phyloP scores from a whole-genome alignment of 1,140 invertebrate species.

The Danaus melanippus region DNA sequence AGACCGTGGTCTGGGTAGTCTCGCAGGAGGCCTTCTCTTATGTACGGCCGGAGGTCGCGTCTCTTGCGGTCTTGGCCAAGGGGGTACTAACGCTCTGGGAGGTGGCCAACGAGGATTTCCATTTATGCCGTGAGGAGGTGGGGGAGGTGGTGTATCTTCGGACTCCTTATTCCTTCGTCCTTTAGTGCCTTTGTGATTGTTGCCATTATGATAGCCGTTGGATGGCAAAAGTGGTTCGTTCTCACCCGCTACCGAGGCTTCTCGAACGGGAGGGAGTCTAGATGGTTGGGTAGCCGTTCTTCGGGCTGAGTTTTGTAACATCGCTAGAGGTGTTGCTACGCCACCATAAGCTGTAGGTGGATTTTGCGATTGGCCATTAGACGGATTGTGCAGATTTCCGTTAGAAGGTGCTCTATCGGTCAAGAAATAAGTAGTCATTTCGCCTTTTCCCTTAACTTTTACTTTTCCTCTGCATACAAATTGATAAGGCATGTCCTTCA shows the following conservation, averaged over 20 bases:
- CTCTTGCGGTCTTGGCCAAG: conserved; percentile 72
- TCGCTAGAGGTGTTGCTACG: conserved; percentile 78
- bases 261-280: conserved; percentile 58
- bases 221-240: conserved; percentile 78
- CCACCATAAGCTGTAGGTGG: conserved; percentile 76
- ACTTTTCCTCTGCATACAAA: conserved; percentile 89
- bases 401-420: conserved; percentile 74
- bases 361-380: conserved; percentile 41
- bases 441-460: conserved; percentile 94
- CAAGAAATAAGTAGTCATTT: conserved; percentile 94
- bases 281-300: conserved; percentile 54
- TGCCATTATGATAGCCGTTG: conserved; percentile 69
- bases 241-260: conserved; percentile 73
- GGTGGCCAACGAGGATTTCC: conserved; percentile 62
- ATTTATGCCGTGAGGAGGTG: conserved; percentile 68
- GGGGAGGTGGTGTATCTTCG: conserved; percentile 63
- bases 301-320: conserved; percentile 74
- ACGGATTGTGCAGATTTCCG: conserved; percentile 29
- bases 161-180: conserved; percentile 52
- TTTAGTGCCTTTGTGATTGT: conserved; percentile 69
- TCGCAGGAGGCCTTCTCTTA: conserved; percentile 55
- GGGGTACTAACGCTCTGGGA: conserved; percentile 67
- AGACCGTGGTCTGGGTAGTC: conserved; percentile 73
- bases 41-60: conserved; percentile 46
- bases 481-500: conserved; percentile 81